A percentile compares a stretch with the other conserved stretches of the same genome.
Conservation (phyloP, 2,888 invertebrate genomes). For the Drymonia ruficornis region DNA sequence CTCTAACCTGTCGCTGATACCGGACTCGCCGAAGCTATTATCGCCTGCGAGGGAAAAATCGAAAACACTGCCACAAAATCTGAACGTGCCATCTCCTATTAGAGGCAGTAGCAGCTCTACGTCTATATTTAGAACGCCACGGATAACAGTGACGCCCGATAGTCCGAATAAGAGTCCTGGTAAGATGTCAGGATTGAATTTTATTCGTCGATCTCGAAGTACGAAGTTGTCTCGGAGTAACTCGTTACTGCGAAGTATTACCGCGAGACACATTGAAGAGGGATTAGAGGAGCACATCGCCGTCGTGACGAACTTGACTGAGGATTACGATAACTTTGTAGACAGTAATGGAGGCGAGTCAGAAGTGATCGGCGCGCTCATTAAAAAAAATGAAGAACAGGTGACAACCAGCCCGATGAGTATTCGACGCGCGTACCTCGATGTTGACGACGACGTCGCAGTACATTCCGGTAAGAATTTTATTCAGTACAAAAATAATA, state of each 20-base stretch:
- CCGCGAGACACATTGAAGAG: slow-evolving; percentile 77
- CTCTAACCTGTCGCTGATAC: slow-evolving; percentile 76
- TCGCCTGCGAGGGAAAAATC: slow-evolving; percentile 82
- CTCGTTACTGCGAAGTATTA: slow-evolving; percentile 85
- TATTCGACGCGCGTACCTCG: slow-evolving; percentile 77
- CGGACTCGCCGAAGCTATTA: slow-evolving; percentile 77
- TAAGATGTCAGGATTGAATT: slow-evolving; percentile 81
- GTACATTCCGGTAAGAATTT: slow-evolving; percentile 88
- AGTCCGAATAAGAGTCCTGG: slow-evolving; percentile 83
- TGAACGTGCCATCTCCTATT: slow-evolving; percentile 75
- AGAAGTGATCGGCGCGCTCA: slow-evolving; percentile 76
- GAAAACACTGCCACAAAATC: slow-evolving; percentile 86
- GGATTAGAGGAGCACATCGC: slow-evolving; percentile 67
- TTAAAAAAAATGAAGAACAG: slow-evolving; percentile 75
- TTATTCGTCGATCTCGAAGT: slow-evolving; percentile 89
- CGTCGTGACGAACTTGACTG: slow-evolving; percentile 69
- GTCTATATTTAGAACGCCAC: slow-evolving; percentile 75
- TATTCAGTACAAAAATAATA: slow-evolving; percentile 9
- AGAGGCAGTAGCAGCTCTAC: slow-evolving; percentile 77
- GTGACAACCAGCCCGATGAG: slow-evolving; percentile 75
- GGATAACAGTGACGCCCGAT: slow-evolving; percentile 77
- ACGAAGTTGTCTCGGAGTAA: slow-evolving; percentile 89
- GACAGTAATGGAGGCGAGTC: slow-evolving; percentile 70
- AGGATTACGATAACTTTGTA: slow-evolving; percentile 73
- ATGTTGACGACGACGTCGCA: slow-evolving; percentile 88